Conservation (phyloP, 2,113 vertebrate genomes). For the Lathamus discolor region DNA sequence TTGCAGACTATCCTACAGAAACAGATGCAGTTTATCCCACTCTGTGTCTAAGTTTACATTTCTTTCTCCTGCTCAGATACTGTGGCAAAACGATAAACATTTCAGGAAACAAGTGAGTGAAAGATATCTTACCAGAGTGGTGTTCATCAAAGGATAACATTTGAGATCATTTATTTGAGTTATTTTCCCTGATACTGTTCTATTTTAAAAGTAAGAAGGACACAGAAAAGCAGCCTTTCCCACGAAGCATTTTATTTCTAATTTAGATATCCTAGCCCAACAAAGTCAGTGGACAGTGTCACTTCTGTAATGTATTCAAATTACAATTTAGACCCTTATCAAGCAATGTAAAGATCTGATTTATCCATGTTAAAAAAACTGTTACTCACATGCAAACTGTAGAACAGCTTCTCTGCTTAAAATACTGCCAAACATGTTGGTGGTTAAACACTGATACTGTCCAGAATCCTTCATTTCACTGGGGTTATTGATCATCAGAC, state of each 20-base stretch:
- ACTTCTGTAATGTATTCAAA: not conserved
- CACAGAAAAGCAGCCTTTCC: not conserved
- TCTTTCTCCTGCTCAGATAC: not conserved
- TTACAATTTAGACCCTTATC: not conserved
- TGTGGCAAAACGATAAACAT: not conserved
- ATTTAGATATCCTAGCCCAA: not conserved
- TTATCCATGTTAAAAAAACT: not conserved
- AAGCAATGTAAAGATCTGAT: not conserved
- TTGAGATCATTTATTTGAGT: not conserved
- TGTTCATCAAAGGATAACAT: not conserved
- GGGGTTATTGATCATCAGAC: conserved; percentile 86
- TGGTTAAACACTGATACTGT: conserved; percentile 89
- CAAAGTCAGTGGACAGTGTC: not conserved
- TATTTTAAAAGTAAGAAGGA: not conserved
- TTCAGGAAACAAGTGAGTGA: not conserved
- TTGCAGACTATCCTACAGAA: not conserved
- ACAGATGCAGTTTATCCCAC: not conserved
- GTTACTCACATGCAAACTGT: conserved; percentile 95
- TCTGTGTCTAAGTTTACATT: not conserved
- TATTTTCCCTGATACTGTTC: not conserved
- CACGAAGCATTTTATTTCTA: not conserved
- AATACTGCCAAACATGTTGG: conserved; percentile 84
- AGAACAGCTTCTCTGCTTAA: conserved; percentile 88
- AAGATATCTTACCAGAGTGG: not conserved
- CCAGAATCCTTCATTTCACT: conserved; percentile 86